phyloP scores from a whole-genome alignment of 2,888 invertebrate species.

The Caenorhabditis sinica region DNA sequence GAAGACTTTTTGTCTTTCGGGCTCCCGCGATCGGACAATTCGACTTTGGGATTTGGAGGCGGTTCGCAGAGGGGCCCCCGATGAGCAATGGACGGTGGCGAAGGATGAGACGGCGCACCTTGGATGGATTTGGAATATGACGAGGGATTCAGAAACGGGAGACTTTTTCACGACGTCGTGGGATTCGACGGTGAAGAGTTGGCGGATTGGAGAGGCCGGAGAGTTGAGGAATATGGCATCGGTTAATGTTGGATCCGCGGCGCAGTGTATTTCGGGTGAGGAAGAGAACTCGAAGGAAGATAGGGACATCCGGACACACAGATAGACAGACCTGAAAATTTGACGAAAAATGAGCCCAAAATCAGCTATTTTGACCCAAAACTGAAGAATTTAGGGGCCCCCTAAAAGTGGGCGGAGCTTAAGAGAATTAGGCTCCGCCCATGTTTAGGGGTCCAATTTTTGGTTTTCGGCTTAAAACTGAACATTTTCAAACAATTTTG shows the following conservation, averaged over 20 bases:
- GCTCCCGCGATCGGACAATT: conserved; percentile 67
- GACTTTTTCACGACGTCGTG: conserved; percentile 59
- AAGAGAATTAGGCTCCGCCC: too few species aligned
- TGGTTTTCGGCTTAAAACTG: too few species aligned
- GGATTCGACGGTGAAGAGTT: conserved; percentile 63
- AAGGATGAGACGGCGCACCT: conserved; percentile 44
- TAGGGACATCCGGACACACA: too few species aligned
- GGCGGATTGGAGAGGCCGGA: conserved; percentile 47
- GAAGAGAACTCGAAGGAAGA: too few species aligned
- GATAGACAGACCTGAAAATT: too few species aligned
- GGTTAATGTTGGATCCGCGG: conserved; percentile 61
- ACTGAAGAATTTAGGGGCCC: too few species aligned
- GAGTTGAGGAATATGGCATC: conserved; percentile 20
- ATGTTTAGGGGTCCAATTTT: too few species aligned
- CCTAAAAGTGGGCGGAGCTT: too few species aligned
- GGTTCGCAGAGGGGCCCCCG: conserved; percentile 19
- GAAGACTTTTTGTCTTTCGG: conserved; percentile 67
- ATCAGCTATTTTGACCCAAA: too few species aligned
- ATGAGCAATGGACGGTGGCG: conserved; percentile 55
- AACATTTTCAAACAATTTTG: too few species aligned
- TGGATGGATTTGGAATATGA: conserved; percentile 69
- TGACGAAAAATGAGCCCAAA: too few species aligned
- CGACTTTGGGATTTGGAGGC: conserved; percentile 68
- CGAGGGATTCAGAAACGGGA: conserved; percentile 1
- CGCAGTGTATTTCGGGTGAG: conserved; percentile 41